Evolutionary conservation across 2,888 invertebrate genomes (phyloP), one percentile per base, ranked within the genome.

Genomic region (Lithophane socia): DNA sequence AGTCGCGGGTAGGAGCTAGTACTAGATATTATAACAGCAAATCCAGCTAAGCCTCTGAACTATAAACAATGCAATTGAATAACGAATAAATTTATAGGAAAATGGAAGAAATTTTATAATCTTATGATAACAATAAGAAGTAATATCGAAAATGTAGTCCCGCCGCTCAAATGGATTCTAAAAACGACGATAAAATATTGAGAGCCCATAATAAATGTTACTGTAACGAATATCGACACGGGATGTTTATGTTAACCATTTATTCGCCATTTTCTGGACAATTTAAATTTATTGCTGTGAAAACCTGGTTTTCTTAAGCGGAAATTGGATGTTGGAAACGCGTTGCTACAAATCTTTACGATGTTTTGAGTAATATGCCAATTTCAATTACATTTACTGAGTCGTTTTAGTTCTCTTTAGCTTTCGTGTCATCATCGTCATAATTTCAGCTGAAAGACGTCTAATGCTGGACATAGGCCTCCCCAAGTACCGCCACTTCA

Each of bases 141-240:
- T 64, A 52, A 65, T 68, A 80, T 67, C 21, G 52, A 29, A 73
- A 66, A 70, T 47, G 18, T 58, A 56, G 52, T 70, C 54, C 29
- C 29, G 29, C 21, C 21, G 18, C 44, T 79, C 18, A 24, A 79
- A 86, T 77, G 73, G 73, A 66, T 71, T 42, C 65, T 64, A 16
- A 80, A 29, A 79, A 61, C 56, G 64, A 56, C 77, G 54, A 76
- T 86, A 86, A 86, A 86, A 86, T 82, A 58, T 84, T 84, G 68
- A 82, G 82, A 76, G 72, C 66, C 47, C 37, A 7, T 79, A 82
- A 84, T 75, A 81, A 84, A 83, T 74, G 64, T 75, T 73, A 79
- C 76, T 72, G 74, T 69, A 73, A 66, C 56, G 60, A 78, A 84
- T 80, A 80, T 70, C 76, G 73, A 71, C 54, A 29, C 54, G 10